Base-by-base conservation (phyloP, 2,888 invertebrate species). In the Tetrapedia diversipes region DNA sequence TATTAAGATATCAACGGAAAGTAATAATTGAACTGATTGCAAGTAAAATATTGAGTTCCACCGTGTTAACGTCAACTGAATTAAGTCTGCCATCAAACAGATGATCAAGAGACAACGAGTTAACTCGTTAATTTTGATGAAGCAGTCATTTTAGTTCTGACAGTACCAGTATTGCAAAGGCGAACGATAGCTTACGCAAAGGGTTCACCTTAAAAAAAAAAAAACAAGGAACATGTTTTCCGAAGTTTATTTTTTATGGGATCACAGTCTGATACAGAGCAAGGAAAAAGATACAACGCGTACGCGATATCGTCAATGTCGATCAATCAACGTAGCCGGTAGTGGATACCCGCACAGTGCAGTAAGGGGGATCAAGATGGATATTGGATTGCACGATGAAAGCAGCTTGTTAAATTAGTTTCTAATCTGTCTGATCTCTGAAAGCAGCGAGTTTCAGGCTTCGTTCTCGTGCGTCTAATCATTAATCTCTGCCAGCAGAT, bases 401-500 rank as follows among this genome's bases (percentile, higher is more conserved):
- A 88, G 86, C 86, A 84, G 84, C 88, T 88, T 88, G 89, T 88
- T 88, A 88, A 88, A 88, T 88, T 88, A 88, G 88, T 89, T 88
- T 88, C 88, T 88, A 88, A 88, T 88, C 89, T 84, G 84, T 77
- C 79, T 80, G 86, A 87, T 87, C 88, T 88, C 82, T 83, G 81
- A 85, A 81, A 85, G 85, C 84, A 64, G 75, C 80, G 79, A 82
- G 82, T 86, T 83, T 80, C 77, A 77, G 77, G 75, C 82, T 78
- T 83, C 82, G 80, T 78, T 79, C 80, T 83, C 86, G 84, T 83
- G 83, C 80, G 82, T 84, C 84, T 82, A 84, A 89, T 87, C 89
- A 87, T 89, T 88, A 89, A 89, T 89, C 89, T 89, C 86, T 88
- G 88, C 86, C 87, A 89, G 84, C 87, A 87, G 87, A 87, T 88